Evolutionary conservation across 2,797 vertebrate genomes (phyloP), one percentile per base, ranked within the genome.

Genomic region (Arnoldichthys spilopterus): DNA sequence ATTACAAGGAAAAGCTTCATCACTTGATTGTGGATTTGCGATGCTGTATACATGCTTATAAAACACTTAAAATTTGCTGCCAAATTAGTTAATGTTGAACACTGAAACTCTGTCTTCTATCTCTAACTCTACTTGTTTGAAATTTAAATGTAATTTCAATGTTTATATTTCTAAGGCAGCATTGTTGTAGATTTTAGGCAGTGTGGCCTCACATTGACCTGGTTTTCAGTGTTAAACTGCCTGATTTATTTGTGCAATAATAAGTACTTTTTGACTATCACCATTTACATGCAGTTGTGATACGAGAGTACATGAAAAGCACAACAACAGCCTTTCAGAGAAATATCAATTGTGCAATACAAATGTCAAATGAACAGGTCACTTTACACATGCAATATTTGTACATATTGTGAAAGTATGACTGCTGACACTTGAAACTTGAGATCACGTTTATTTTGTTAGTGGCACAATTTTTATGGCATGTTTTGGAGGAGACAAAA

Each of bases 261-360:
- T 82, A 68, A 87, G 89, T 92, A 91, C 91, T 93, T 92, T 87
- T 90, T 93, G 93, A 93, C 72, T 90, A 89, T 84, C 90, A 73
- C 83, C 74, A 30, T 71, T 26, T 54, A 78, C 54, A 74, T 30
- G 82, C 85, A 89, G 89, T 63, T 59, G 82, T 88, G 84, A 88
- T 91, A 92, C 88, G 92, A 93, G 90, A 91, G 92, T 91, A 90
- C 88, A 63, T 6, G 2, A 62, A 49, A 47, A 30, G 45, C 51
- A 72, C 20, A 34, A 61, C 6, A 20, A 28, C 47, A 76, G 56
- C 40, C 20, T 22, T 77, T 20, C 12, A 69, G 22, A 40, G 15
- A 54, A 68, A 63, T 18, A 24, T 12, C 58, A 22, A 11, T 30
- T 53, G 16, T 76, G 69, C 68, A 79, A 70, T 70, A 69, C 34